phyloP scores from a whole-genome alignment of 2,888 invertebrate genomes.

The Orchesella flavescens region DNA sequence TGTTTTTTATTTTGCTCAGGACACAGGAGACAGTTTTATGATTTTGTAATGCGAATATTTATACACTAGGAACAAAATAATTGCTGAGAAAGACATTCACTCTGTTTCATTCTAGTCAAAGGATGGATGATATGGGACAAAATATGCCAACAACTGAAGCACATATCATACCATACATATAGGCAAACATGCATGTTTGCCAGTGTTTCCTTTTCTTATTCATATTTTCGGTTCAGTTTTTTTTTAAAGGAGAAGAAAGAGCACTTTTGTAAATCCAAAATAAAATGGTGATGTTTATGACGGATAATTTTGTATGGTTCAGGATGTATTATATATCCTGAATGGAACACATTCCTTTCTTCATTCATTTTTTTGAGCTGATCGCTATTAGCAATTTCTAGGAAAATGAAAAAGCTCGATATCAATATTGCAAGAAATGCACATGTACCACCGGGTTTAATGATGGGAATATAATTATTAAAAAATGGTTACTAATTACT shows the following conservation, averaged over 20 bases:
- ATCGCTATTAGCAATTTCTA: not conserved
- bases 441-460: too few relatives aligned
- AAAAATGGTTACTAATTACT: not conserved
- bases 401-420: not conserved
- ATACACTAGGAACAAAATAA: conserved; percentile 24
- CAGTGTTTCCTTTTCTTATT: not conserved
- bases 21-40: conserved; percentile 56
- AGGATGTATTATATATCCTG: not conserved
- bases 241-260: conserved; percentile 32
- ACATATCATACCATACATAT: not conserved
- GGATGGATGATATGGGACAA: not conserved
- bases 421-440: too few relatives aligned
- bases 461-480: too few relatives aligned
- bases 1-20: not conserved
- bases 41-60: conserved; percentile 53
- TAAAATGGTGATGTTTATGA: not conserved
- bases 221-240: not conserved
- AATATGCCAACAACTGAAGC: not conserved
- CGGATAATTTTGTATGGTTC: not conserved
- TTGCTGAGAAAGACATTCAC: conserved; percentile 4
- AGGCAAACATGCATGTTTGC: not conserved
- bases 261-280: conserved; percentile 28
- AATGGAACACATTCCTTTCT: not conserved
- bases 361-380: not conserved
- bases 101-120: not conserved